Percentiles rank a stretch among this genome's conserved stretches.
Conservation (phyloP, 1,140 invertebrate genomes). For the Branchinecta lynchi region DNA sequence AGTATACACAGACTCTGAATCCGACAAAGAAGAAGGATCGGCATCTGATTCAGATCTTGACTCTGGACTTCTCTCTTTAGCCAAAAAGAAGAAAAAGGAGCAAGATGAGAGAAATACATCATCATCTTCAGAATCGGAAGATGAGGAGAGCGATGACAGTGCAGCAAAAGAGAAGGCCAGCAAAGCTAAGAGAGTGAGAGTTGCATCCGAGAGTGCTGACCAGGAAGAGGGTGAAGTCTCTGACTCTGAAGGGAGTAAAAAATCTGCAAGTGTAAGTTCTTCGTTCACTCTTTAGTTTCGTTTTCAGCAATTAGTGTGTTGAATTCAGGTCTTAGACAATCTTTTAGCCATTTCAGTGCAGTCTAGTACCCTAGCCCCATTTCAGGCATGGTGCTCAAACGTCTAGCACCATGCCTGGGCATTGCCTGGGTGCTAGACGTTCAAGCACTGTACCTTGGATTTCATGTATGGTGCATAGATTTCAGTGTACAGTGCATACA, state of each 20-base stretch:
- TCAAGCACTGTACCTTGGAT: too few species aligned
- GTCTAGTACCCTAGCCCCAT: too few species aligned
- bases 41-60: neutral
- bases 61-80: neutral
- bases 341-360: neutral
- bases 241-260: neutral
- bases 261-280: neutral
- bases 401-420: too few species aligned
- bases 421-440: too few species aligned
- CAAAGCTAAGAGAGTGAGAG: neutral
- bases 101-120: too few species aligned
- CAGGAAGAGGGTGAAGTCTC: conserved; percentile 1
- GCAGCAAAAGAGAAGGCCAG: neutral
- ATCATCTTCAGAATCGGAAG: neutral
- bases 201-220: neutral
- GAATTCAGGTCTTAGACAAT: neutral
- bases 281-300: neutral
- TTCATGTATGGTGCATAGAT: too few species aligned
- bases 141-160: neutral
- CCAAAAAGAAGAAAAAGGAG: conserved; percentile 1
- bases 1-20: neutral
- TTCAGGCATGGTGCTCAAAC: too few species aligned
- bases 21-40: neutral
- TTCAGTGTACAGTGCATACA: too few species aligned
- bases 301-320: neutral